phyloP scores from a whole-genome alignment of 1,140 invertebrate genomes.

The Macrosteles quadrilineatus region DNA sequence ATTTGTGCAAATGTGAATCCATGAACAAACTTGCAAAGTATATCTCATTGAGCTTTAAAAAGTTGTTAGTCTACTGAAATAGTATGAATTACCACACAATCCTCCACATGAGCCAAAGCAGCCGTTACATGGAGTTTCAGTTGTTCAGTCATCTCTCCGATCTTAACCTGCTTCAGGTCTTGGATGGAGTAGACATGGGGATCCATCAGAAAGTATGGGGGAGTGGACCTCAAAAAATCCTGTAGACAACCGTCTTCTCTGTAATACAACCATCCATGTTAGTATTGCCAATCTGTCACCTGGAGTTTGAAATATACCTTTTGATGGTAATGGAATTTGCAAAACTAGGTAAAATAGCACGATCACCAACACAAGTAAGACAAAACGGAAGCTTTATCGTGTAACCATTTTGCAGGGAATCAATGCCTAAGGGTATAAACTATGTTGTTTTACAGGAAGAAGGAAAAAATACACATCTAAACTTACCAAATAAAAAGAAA shows the following conservation, averaged over 20 bases:
- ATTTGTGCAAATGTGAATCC: no score
- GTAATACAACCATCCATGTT: conserved; percentile 27
- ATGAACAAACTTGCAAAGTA: no score
- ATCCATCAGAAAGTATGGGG: conserved; percentile 63
- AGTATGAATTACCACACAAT: conserved; percentile 78
- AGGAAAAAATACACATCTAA: no score
- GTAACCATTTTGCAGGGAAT: no score
- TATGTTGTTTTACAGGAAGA: no score
- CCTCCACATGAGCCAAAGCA: conserved; percentile 63
- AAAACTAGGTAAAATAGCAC: background rate
- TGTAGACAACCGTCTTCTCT: conserved; percentile 56
- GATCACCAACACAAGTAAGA: background rate
- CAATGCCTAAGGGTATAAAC: no score
- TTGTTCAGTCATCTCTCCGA: conserved; percentile 59
- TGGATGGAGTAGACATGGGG: conserved; percentile 74
- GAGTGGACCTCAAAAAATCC: conserved; percentile 58
- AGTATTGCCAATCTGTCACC: background rate
- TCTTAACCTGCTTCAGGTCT: conserved; percentile 71
- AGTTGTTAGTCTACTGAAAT: conserved; percentile 36
- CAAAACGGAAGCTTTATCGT: background rate
- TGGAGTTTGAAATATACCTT: background rate
- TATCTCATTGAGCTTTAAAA: no score
- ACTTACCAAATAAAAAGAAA: no score
- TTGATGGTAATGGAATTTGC: background rate
- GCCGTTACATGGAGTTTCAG: conserved; percentile 62